Evolutionary conservation across 2,888 invertebrate genomes (phyloP).

Genomic region (Hypolimnas misippus): DNA sequence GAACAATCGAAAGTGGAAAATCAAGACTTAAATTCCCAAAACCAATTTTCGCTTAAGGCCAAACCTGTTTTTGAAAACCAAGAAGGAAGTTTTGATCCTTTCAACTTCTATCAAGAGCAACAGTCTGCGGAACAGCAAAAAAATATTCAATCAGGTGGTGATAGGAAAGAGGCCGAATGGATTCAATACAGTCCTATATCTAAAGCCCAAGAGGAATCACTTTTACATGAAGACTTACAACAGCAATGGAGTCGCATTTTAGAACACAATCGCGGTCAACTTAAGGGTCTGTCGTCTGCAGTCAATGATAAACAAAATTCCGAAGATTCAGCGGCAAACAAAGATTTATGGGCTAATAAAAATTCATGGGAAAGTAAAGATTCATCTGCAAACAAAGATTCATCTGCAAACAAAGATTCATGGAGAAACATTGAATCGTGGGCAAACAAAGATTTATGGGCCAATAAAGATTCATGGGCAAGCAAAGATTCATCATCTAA

Average conservation of each 20-base stretch:
- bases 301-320: constrained; percentile 25
- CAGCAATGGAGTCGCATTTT: constrained; percentile 43
- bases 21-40: not conserved
- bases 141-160: constrained; percentile 17
- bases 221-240: constrained; percentile 38
- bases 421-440: too few relatives aligned
- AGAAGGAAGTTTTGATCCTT: constrained; percentile 7
- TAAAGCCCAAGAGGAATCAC: constrained; percentile 35
- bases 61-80: constrained; percentile 14
- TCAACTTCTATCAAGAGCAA: constrained; percentile 14
- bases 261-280: constrained; percentile 42
- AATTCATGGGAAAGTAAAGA: too few relatives aligned
- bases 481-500: too few relatives aligned
- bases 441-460: too few relatives aligned
- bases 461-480: too few relatives aligned
- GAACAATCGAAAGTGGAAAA: constrained; percentile 5
- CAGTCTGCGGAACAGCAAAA: constrained; percentile 13
- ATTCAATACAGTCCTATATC: constrained; percentile 41
- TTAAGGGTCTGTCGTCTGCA: constrained; percentile 34
- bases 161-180: constrained; percentile 37
- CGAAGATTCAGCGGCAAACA: constrained; percentile 23
- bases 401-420: too few relatives aligned
- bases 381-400: too few relatives aligned
- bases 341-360: constrained; percentile 8
- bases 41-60: not conserved